Conservation (phyloP, 2,888 invertebrate species). For the Drosophila percnosoma region DNA sequence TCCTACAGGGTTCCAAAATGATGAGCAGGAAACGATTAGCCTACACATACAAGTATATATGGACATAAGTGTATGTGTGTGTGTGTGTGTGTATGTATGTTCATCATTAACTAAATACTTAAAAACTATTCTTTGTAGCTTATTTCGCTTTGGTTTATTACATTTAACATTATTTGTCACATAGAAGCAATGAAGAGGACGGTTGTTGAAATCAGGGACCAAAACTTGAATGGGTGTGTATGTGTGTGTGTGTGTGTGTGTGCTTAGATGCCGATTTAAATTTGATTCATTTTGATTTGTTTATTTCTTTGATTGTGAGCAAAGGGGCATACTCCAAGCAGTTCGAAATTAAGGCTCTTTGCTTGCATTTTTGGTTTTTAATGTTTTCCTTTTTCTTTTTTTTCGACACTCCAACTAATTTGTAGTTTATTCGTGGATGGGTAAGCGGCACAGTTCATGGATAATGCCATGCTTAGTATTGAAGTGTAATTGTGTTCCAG, state of each 20-base stretch:
- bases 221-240: slow-evolving; percentile 23
- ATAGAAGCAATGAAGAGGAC: slow-evolving; percentile 80
- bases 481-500: slow-evolving; percentile 2
- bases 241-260: slow-evolving; percentile 12
- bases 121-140: background rate
- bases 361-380: slow-evolving; percentile 9
- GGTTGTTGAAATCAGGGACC: slow-evolving; percentile 71
- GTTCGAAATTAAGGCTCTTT: slow-evolving; percentile 45
- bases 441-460: background rate
- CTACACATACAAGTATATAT: slow-evolving; percentile 22
- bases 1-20: slow-evolving; percentile 31
- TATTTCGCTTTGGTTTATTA: slow-evolving; percentile 21
- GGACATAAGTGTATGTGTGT: too few relatives aligned
- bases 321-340: slow-evolving; percentile 64
- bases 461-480: background rate
- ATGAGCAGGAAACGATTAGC: slow-evolving; percentile 40
- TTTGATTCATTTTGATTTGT: slow-evolving; percentile 13
- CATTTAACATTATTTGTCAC: slow-evolving; percentile 77
- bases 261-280: slow-evolving; percentile 44
- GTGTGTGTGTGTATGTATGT: background rate
- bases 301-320: slow-evolving; percentile 58
- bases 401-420: background rate
- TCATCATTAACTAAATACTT: slow-evolving; percentile 22
- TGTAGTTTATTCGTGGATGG: slow-evolving; percentile 15
- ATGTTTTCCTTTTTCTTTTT: background rate